These are phyloP conservation scores for Acanthochromis polyacanthus DNA, from an alignment of 2,113 vertebrate species.

Conservation along the genomic window DNA sequence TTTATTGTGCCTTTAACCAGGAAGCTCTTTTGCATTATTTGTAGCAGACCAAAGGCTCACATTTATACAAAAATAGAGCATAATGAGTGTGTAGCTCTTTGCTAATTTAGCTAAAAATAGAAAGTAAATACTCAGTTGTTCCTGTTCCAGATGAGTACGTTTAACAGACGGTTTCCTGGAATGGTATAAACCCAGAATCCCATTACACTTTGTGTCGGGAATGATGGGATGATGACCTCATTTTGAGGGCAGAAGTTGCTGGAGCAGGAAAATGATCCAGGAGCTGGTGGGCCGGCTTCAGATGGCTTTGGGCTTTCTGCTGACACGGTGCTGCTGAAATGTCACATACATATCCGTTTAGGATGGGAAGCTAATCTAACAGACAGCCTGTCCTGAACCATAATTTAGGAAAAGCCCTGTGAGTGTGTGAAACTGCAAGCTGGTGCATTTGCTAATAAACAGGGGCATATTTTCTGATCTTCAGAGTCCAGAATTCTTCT, in stretches of 20 bases:
- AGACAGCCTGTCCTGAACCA: not conserved
- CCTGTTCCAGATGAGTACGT: not conserved
- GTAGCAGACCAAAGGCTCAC: slow-evolving; percentile 8
- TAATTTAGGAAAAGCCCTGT: not conserved
- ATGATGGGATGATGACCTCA: not conserved
- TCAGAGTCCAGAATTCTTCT: not conserved
- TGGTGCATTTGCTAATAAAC: not conserved
- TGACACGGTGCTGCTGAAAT: slow-evolving; percentile 33
- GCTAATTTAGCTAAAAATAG: slow-evolving; percentile 2
- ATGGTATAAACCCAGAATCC: not conserved
- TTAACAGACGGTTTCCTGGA: not conserved
- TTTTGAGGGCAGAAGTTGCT: slow-evolving; percentile 6
- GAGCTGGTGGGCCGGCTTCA: not conserved
- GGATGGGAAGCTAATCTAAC: slow-evolving; percentile 27
- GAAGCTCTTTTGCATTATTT: slow-evolving; percentile 51
- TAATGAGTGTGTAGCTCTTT: not conserved
- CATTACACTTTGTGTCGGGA: slow-evolving; percentile 11
- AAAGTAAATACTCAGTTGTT: not conserved
- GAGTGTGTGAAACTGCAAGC: slow-evolving; percentile 15
- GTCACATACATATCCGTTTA: slow-evolving; percentile 24
- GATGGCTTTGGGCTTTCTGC: slow-evolving; percentile 24
- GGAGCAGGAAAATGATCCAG: slow-evolving; percentile 12
- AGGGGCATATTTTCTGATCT: not conserved
- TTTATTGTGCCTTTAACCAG: slow-evolving; percentile 41
- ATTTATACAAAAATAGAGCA: slow-evolving; percentile 6